Evolutionary conservation across 2,888 invertebrate genomes (phyloP), one percentile per base, ranked within the genome.

Genomic region (Stenodema calcarata): DNA sequence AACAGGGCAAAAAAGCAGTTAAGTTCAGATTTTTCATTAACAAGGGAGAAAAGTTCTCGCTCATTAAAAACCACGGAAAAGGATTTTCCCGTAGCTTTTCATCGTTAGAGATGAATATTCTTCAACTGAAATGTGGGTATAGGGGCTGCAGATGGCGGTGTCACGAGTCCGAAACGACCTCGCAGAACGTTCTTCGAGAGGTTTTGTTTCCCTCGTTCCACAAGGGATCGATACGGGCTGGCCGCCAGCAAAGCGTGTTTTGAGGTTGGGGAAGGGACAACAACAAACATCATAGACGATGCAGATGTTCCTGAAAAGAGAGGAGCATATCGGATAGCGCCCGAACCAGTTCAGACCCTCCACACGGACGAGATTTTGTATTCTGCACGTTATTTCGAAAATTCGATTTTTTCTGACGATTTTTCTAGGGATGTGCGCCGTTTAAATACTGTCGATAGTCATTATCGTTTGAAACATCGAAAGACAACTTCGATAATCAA

Each of bases 1-100:
- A 75, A 47, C 84, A 44, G 47, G 54, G 75, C 18, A 47, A 82
- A 82, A 82, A 69, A 47, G 54, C 84, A 73, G 75, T 84, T 44
- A 47, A 84, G 84, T 84, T 84, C 73, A 75, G 75, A 84, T 84
- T 84, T 84, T 84, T 84, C 84, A 84, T 84, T 84, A 84, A 84
- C 84, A 84, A 73, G 70, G 78, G 84, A 73, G 84, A 73, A 84
- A 84, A 84, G 73, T 84, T 62, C 84, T 73, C 50, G 73, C 84
- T 84, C 84, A 84, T 84, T 84, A 84, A 84, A 84, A 84, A 84
- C 73, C 84, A 44, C 84, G 75, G 7, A 44, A 41, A 69, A 35
- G 12, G 80, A 28, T 54, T 84, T 84, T 84, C 54, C 75, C 82
- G 42, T 11, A 84, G 54, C 80, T 80, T 80, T 80, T 54, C 80